Base-by-base conservation (phyloP, 2,888 invertebrate genomes). In the Aporophyla lueneburgensis region DNA sequence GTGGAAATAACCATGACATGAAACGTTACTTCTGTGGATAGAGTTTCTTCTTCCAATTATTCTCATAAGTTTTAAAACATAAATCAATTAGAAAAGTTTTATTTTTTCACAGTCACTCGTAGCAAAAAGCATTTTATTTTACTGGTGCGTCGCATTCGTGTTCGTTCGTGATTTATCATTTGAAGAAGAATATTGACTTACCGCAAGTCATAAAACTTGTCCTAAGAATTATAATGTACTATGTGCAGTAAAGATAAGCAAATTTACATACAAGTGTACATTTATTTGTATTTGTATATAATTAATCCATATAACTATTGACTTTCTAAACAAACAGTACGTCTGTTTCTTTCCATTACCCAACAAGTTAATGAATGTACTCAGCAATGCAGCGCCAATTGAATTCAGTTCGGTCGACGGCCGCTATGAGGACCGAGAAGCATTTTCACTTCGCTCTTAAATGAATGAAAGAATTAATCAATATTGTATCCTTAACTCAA, bases 251-350 rank as follows among this genome's bases (percentile, higher is more conserved):
- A 9, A 66, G 43, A 76, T 67, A 68, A 63, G 58, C 46, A 58
- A 14, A 81, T 81, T 59, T 10, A 71, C 53, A 74, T 27, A 27
- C 12, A 33, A 16, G 7, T 21, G 40, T 46, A 46, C n/a, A 69
- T 53, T 33, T 40, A 54, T 53, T 46, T 71, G 49, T 6, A n/a
- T 49, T 9, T 12, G 27, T 56, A 21, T 65, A 46, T 61, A 56
- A 58, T 54, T 51, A 72, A 61, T 49, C 51, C 40, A 66, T 16
- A 19, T 16, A 46, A 10, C 16, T 81, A 68, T 71, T 67, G 33
- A 81, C 81, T 81, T 54, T 81, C 62, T 63, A 27, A 16, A n/a
- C 14, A 67, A 56, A 70, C 65, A 43, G 56, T 24, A 54, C 54
- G 9, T 49, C 27, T 21, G n/a, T 46, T 65, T 21, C 10, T 65